Conservation (phyloP, 1,140 invertebrate genomes). For the Pentalonia nigronervosa region DNA sequence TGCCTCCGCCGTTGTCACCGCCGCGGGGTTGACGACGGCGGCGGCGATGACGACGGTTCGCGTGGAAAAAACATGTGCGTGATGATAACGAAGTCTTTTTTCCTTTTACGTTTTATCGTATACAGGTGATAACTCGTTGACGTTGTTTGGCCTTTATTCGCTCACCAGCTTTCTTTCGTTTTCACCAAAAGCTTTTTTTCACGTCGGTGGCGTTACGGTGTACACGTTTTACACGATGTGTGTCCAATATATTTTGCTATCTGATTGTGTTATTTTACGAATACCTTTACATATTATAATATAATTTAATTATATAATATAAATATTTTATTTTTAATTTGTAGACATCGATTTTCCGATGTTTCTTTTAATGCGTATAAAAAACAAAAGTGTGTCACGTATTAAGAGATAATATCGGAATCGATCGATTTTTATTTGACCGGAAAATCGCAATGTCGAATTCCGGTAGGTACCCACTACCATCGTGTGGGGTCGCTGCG, state of each 20-base stretch:
- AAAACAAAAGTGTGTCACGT: slow-evolving; percentile 54
- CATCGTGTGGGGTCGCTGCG: not conserved
- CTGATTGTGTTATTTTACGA: not conserved
- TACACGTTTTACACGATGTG: not conserved
- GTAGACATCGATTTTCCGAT: not conserved
- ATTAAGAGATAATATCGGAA: slow-evolving; percentile 51
- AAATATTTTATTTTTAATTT: not conserved
- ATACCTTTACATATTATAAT: not conserved
- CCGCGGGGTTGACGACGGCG: not conserved
- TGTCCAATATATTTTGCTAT: not conserved
- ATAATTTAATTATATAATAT: not conserved
- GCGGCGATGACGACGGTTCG: not conserved
- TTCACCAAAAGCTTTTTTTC: not conserved
- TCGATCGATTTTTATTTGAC: slow-evolving; percentile 12
- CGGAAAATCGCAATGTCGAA: not conserved
- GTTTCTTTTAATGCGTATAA: slow-evolving; percentile 54
- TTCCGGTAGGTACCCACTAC: not conserved
- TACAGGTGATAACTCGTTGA: not conserved
- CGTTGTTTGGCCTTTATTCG: not conserved
- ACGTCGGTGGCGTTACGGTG: not conserved
- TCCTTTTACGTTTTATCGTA: not conserved
- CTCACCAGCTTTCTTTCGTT: not conserved
- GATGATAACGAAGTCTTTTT: not conserved
- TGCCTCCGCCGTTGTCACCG: not conserved
- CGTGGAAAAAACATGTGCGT: not conserved